Evolutionary conservation across 1,140 invertebrate genomes (phyloP), one percentile per base, ranked within the genome.

Genomic region (Drosophila neocordata): DNA sequence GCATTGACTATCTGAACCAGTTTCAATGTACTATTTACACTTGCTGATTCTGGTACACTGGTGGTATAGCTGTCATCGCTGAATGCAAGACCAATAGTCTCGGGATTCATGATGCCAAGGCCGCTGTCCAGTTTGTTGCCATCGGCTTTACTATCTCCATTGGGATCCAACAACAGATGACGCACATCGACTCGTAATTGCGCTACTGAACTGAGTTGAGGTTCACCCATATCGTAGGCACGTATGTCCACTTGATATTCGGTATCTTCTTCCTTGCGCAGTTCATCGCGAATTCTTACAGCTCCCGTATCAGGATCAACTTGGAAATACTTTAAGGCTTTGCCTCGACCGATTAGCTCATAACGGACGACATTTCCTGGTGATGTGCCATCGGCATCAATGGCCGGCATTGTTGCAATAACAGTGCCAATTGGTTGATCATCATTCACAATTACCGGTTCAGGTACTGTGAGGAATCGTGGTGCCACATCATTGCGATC

Each of bases 171-270:
- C 2, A 93, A 89, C 0, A 97, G 95, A 80, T 97, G 96, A 59
- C 96, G 95, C 6, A 98, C 96, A 77, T 95, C 97, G 1, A 98
- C 94, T 1, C 95, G 96, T 0, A 98, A 93, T 1, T 95, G 96
- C 1, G 95, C 95, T 2, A 96, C 95, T 0, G 96, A 96, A 5
- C 95, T 96, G 59, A 98, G 92, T 74, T 95, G 95, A 0, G 97
- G 97, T 35, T 97, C 96, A 0, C 96, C 96, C 69, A 97, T 93
- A 90, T 99, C 97, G 85, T 96, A 97, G 0, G 96, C 97, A 67
- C 95, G 94, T 0, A 99, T 95, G 88, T 97, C 95, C 51, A 98
- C 94, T 37, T 96, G 95, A 92, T 97, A 97, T 92, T 97, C 96
- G 20, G 95, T 96, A 83, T 96, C 95, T 9, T 95, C 94, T 89